These are phyloP conservation scores for Phyllotreta striolata DNA, from an alignment of 2,888 invertebrate genomes.

Conservation along the genomic window DNA sequence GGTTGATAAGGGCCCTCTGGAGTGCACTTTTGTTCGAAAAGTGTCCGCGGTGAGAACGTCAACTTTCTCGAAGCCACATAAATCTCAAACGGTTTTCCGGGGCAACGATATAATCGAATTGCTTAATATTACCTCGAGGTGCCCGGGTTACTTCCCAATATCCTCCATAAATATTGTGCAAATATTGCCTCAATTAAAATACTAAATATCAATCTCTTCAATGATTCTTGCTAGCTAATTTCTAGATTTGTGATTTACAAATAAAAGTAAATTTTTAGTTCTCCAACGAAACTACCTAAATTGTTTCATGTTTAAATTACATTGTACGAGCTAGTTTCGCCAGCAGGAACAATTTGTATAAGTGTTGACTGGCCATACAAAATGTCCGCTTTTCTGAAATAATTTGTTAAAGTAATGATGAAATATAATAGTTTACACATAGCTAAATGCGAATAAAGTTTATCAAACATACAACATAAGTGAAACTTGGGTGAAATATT, in stretches of 20 bases:
- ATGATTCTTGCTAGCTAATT: too few species aligned
- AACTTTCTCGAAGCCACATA: constrained; percentile 50
- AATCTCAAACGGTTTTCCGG: constrained; percentile 53
- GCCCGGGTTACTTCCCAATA: neutral
- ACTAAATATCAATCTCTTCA: too few species aligned
- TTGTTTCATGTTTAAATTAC: too few species aligned
- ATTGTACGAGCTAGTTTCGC: too few species aligned
- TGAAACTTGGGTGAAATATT: constrained; percentile 16
- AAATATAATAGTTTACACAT: constrained; percentile 12
- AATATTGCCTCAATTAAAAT: too few species aligned
- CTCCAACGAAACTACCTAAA: too few species aligned
- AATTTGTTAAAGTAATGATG: neutral
- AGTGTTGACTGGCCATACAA: too few species aligned
- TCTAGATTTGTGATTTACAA: too few species aligned
- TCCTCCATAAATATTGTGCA: too few species aligned
- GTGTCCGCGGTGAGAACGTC: constrained; percentile 51
- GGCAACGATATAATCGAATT: constrained; percentile 56
- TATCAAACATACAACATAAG: constrained; percentile 10
- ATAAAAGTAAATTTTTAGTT: too few species aligned
- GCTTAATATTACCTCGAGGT: constrained; percentile 50
- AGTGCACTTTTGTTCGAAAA: constrained; percentile 52
- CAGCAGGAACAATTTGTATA: too few species aligned
- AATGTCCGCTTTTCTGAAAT: neutral
- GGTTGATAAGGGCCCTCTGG: constrained; percentile 54
- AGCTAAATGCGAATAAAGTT: constrained; percentile 12